Conservation (phyloP, 1,140 invertebrate genomes). For the Drosophila eugracilis region DNA sequence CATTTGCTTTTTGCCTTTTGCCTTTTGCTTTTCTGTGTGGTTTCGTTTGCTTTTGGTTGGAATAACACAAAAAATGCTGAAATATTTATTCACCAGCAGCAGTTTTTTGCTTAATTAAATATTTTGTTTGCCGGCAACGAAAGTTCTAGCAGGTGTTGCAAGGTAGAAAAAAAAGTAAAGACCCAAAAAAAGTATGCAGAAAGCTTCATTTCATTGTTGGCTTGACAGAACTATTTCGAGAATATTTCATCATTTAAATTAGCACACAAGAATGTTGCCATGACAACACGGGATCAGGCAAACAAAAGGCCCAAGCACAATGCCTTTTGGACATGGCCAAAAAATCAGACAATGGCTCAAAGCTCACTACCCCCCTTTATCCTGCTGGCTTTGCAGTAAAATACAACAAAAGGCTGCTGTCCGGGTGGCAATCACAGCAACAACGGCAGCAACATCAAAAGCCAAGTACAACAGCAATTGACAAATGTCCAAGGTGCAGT, state of each 20-base stretch:
- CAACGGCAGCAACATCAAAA: constrained; percentile 35
- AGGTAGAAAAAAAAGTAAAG: constrained; percentile 14
- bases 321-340: constrained; percentile 43
- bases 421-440: constrained; percentile 40
- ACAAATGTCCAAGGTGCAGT: constrained; percentile 72
- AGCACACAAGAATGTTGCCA: constrained; percentile 56
- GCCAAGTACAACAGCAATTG: constrained; percentile 65
- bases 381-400: not conserved
- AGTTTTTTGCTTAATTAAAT: constrained; percentile 82
- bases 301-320: constrained; percentile 38
- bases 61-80: constrained; percentile 39
- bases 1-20: no score
- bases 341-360: constrained; percentile 68
- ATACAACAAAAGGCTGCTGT: constrained; percentile 65
- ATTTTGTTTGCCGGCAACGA: constrained; percentile 57
- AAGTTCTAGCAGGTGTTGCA: constrained; percentile 29
- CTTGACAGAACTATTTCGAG: constrained; percentile 48
- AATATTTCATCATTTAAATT: constrained; percentile 76
- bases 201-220: no score
- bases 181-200: no score
- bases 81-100: constrained; percentile 60
- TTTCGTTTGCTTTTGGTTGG: constrained; percentile 36
- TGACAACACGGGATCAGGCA: constrained; percentile 40
- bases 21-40: constrained; percentile 36
- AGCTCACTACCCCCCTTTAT: constrained; percentile 18